Evolutionary conservation across 2,797 vertebrate genomes (phyloP).

Genomic region (Rousettus madagascariensis): DNA sequence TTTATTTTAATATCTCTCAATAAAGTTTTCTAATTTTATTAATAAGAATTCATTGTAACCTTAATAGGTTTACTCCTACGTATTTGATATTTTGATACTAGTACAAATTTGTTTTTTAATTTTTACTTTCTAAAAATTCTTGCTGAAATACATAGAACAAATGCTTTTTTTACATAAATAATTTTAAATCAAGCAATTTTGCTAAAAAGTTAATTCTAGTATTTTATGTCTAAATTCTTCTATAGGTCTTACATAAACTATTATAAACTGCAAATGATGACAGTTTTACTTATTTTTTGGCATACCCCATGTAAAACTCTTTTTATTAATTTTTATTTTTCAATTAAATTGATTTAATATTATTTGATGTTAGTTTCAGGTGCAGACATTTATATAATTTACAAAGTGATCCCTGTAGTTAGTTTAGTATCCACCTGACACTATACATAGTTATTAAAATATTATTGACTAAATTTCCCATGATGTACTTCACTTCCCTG

Average conservation of each 20-base stretch:
- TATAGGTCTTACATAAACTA: background rate
- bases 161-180: background rate
- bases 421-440: too few relatives aligned
- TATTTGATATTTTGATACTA: background rate
- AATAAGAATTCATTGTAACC: background rate
- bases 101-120: background rate
- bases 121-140: background rate
- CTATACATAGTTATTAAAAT: too few relatives aligned
- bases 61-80: background rate
- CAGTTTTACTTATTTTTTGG: background rate
- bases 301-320: too few relatives aligned
- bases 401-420: too few relatives aligned
- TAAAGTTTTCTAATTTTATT: background rate
- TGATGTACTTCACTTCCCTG: too few relatives aligned
- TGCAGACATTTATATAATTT: too few relatives aligned
- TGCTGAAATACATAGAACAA: background rate
- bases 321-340: too few relatives aligned
- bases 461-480: too few relatives aligned
- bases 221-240: slow-evolving; percentile 21
- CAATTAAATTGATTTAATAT: too few relatives aligned
- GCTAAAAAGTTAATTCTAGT: background rate
- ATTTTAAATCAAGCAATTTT: background rate
- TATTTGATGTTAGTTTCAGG: too few relatives aligned
- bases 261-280: background rate
- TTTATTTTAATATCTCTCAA: background rate